Conservation (phyloP, 2,888 invertebrate species). For the Dendrolimus pini region DNA sequence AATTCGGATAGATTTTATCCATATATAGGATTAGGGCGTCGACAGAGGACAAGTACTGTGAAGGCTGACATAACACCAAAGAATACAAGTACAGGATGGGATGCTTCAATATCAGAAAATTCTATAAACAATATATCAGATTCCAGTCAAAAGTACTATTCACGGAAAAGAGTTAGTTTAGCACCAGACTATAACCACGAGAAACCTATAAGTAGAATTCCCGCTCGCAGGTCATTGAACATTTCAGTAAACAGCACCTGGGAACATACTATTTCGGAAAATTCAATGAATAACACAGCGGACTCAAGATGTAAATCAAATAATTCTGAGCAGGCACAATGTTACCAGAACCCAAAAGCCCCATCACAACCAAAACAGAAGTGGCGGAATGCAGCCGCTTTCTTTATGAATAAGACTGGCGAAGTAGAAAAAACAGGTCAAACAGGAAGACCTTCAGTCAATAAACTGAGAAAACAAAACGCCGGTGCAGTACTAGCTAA, state of each 20-base stretch:
- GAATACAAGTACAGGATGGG: slow-evolving; percentile 43
- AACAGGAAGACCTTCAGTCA: slow-evolving; percentile 83
- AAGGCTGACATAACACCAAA: slow-evolving; percentile 39
- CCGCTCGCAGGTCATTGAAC: slow-evolving; percentile 54
- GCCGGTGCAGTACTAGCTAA: slow-evolving; percentile 89
- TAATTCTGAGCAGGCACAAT: slow-evolving; percentile 30
- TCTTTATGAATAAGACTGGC: slow-evolving; percentile 70
- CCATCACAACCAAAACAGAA: slow-evolving; percentile 47
- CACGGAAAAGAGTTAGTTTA: slow-evolving; percentile 51
- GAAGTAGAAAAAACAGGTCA: slow-evolving; percentile 57
- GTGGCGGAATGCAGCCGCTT: slow-evolving; percentile 75
- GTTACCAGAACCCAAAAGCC: slow-evolving; percentile 36
- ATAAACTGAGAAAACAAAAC: slow-evolving; percentile 82
- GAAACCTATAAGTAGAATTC: slow-evolving; percentile 45
- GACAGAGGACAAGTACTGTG: slow-evolving; percentile 49
- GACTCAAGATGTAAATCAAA: slow-evolving; percentile 40
- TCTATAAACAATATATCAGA: slow-evolving; percentile 40
- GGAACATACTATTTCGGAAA: slow-evolving; percentile 44
- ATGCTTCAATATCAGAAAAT: slow-evolving; percentile 42
- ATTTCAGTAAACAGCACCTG: slow-evolving; percentile 43
- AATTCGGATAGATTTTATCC: slow-evolving; percentile 65
- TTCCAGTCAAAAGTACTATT: slow-evolving; percentile 47
- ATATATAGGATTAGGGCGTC: slow-evolving; percentile 68
- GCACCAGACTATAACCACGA: slow-evolving; percentile 46
- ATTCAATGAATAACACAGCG: slow-evolving; percentile 41